These are phyloP conservation scores for Austrolebias charrua DNA, from an alignment of 2,797 vertebrate genomes.

Conservation along the genomic window DNA sequence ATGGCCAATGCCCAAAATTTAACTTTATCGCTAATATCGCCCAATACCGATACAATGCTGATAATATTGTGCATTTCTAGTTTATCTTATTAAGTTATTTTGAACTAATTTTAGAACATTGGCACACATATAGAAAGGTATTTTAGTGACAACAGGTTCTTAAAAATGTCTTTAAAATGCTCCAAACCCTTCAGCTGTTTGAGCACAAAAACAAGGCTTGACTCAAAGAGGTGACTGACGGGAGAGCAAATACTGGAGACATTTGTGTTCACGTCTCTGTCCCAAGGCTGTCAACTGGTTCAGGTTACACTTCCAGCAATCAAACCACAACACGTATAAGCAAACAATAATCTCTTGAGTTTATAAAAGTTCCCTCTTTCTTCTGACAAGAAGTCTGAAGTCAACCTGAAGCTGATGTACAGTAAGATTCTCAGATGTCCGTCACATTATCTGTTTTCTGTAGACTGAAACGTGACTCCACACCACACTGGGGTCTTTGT, in stretches of 20 bases:
- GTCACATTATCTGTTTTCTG: constrained; percentile 13
- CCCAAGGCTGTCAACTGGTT: constrained; percentile 12
- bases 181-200: too few relatives aligned
- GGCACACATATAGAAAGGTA: too few relatives aligned
- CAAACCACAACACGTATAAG: constrained; percentile 20
- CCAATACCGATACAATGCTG: too few relatives aligned
- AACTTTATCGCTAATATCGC: too few relatives aligned
- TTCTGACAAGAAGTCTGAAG: constrained; percentile 19
- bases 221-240: neutral
- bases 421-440: constrained; percentile 31
- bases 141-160: too few relatives aligned
- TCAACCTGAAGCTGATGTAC: constrained; percentile 4
- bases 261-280: constrained; percentile 10
- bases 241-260: constrained; percentile 11
- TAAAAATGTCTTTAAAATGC: too few relatives aligned
- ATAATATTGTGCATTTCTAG: too few relatives aligned
- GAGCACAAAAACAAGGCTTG: neutral
- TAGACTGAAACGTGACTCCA: too few relatives aligned
- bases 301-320: constrained; percentile 16
- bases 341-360: constrained; percentile 18
- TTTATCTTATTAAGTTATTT: too few relatives aligned
- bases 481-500: constrained; percentile 20
- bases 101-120: too few relatives aligned
- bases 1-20: too few relatives aligned
- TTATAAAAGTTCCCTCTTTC: constrained; percentile 20